Evolutionary conservation across 2,888 invertebrate genomes (phyloP), one percentile per base, ranked within the genome.

Genomic region (Hypolimnas misippus): DNA sequence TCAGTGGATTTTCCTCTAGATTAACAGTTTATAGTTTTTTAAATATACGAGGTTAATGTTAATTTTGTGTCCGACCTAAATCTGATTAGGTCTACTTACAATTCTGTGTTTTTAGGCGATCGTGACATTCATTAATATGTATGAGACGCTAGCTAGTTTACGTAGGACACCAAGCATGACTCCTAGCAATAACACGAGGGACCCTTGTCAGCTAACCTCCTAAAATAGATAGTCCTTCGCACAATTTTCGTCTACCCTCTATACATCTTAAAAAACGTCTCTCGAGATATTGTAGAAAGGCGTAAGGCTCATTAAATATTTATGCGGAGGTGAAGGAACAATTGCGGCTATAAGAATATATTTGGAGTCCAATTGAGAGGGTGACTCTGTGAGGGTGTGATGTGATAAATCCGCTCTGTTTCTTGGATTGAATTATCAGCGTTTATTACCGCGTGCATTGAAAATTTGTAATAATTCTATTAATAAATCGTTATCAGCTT

Each of bases 231-330:
- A 46, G 81, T 74, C 78, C 68, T 82, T 76, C 76, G 73, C 77
- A 80, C 75, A 82, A 77, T 85, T 84, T 82, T 77, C 72, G 68
- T 77, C 74, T 76, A 73, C 81, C 83, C 73, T 68, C 76, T 77
- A 86, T 87, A 87, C 84, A 87, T 87, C 83, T 77, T 46, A 70
- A 63, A 58, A 70, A 77, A 81, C 73, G 73, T 86, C 82, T 81
- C 71, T 54, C 54, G 78, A 78, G 79, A 79, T 79, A 70, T 78
- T 73, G 76, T 42, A 42, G 42, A 42, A 79, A 76, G 75, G 77
- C 73, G 70, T 68, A 73, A 69, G 74, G 67, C 67, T 75, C 73
- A 79, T 82, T 82, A 81, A 59, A 82, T 83, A 87, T 87, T 81
- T 84, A 85, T 55, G 62, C 42, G 44, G 29, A 42, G 25, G 62